Conservation (phyloP, 2,113 vertebrate species). For the Scalopus aquaticus region DNA sequence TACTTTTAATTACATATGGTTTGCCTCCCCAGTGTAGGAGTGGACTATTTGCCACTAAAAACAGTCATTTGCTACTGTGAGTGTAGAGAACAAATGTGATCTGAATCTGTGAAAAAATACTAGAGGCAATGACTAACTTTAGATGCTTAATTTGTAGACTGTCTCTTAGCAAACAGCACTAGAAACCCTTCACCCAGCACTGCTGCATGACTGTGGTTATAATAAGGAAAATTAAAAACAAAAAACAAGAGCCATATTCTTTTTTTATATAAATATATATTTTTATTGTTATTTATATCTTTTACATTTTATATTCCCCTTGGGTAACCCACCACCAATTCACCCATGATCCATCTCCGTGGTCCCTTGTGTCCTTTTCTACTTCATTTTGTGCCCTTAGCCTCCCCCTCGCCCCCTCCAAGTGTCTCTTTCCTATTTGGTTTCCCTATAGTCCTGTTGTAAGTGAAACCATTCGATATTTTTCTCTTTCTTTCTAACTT, state of each 20-base stretch:
- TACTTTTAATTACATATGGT: not conserved
- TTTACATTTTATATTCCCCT: too few relatives aligned
- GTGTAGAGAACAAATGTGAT: not conserved
- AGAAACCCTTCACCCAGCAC: not conserved
- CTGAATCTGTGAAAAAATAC: not conserved
- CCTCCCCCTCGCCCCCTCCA: too few relatives aligned
- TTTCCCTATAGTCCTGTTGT: too few relatives aligned
- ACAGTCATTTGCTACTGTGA: conserved; percentile 8
- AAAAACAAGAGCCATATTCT: not conserved
- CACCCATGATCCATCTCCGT: too few relatives aligned
- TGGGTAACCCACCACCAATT: too few relatives aligned
- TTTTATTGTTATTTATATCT: too few relatives aligned
- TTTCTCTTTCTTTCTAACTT: too few relatives aligned
- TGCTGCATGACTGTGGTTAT: not conserved
- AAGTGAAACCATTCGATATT: too few relatives aligned
- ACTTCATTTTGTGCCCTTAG: too few relatives aligned
- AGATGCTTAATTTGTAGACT: not conserved
- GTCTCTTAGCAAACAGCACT: not conserved
- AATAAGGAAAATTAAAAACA: not conserved
- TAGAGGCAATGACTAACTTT: not conserved
- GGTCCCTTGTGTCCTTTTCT: too few relatives aligned
- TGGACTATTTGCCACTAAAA: not conserved
- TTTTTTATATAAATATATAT: too few relatives aligned
- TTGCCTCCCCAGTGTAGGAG: not conserved
- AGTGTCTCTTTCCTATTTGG: too few relatives aligned